Conservation (phyloP, 2,113 vertebrate genomes). For the Oxyruncus cristatus region DNA sequence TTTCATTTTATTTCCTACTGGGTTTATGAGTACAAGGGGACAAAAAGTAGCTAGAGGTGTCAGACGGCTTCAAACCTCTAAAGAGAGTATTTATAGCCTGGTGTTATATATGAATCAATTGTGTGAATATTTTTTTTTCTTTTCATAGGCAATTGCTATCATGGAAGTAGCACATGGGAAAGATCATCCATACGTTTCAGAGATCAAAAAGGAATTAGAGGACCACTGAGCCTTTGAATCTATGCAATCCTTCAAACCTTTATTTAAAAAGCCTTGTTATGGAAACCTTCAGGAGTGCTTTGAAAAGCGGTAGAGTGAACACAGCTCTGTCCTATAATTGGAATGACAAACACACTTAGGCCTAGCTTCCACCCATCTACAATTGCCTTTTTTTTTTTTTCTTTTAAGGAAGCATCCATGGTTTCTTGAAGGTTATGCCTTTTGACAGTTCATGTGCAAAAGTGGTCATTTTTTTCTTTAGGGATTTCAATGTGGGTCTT, state of each 20-base stretch:
- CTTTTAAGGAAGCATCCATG: background rate
- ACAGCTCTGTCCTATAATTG: slow-evolving; percentile 51
- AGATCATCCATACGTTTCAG: slow-evolving; percentile 87
- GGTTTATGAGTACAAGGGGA: slow-evolving; percentile 69
- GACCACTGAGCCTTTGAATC: slow-evolving; percentile 75
- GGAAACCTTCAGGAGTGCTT: slow-evolving; percentile 53
- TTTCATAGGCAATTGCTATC: slow-evolving; percentile 86
- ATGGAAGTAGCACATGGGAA: slow-evolving; percentile 95
- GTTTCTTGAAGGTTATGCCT: slow-evolving; percentile 18
- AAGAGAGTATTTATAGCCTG: slow-evolving; percentile 68
- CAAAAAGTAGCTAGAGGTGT: slow-evolving; percentile 71
- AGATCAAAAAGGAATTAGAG: slow-evolving; percentile 86
- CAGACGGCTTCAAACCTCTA: slow-evolving; percentile 67
- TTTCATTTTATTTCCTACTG: slow-evolving; percentile 69
- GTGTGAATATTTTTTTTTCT: slow-evolving; percentile 38
- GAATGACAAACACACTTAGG: slow-evolving; percentile 62
- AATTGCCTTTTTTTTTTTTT: slow-evolving; percentile 2
- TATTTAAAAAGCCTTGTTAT: slow-evolving; percentile 63
- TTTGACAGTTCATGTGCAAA: background rate
- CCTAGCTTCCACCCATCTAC: slow-evolving; percentile 21
- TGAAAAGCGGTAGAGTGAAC: slow-evolving; percentile 23
- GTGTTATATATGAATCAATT: slow-evolving; percentile 69
- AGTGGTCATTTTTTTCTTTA: background rate
- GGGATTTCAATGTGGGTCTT: background rate
- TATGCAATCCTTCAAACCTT: slow-evolving; percentile 55